A percentile compares a stretch with the other conserved stretches of the same genome.
Conservation (phyloP, 2,113 vertebrate species). For the rabbit (Oryctolagus cuniculus) region DNA sequence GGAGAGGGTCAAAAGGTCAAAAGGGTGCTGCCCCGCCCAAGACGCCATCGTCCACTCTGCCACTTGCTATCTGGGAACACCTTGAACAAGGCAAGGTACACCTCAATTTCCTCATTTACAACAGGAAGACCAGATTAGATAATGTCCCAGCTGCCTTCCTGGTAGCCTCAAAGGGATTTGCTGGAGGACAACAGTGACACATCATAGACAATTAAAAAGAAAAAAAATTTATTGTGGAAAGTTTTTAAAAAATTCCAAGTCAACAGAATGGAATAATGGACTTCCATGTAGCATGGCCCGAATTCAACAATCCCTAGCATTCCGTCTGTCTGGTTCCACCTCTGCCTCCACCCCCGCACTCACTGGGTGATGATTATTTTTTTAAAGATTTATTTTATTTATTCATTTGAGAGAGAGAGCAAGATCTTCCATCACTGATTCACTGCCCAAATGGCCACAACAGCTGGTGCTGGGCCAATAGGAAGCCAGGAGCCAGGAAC, state of each 20-base stretch:
- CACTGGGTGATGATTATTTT: background rate
- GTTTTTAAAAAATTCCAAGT: slow-evolving; percentile 14
- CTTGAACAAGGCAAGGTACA: background rate
- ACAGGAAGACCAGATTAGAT: slow-evolving; percentile 70
- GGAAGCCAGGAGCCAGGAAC: no score
- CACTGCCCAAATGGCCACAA: no score
- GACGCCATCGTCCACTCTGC: background rate
- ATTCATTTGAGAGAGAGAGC: no score
- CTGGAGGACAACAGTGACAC: background rate
- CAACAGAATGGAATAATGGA: background rate
- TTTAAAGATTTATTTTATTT: no score
- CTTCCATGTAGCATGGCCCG: background rate
- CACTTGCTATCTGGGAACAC: slow-evolving; percentile 27
- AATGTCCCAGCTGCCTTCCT: background rate
- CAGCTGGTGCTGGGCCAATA: no score
- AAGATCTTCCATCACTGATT: no score
- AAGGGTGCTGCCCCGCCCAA: background rate
- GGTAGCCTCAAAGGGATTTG: slow-evolving; percentile 42
- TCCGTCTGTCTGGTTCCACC: background rate
- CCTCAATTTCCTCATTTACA: slow-evolving; percentile 49
- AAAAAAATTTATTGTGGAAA: background rate
- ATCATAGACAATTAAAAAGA: background rate
- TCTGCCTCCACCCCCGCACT: background rate
- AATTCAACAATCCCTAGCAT: background rate
- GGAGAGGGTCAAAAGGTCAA: slow-evolving; percentile 55